Evolutionary conservation across 1,140 invertebrate species (phyloP).

Genomic region (Microplitis demolitor): DNA sequence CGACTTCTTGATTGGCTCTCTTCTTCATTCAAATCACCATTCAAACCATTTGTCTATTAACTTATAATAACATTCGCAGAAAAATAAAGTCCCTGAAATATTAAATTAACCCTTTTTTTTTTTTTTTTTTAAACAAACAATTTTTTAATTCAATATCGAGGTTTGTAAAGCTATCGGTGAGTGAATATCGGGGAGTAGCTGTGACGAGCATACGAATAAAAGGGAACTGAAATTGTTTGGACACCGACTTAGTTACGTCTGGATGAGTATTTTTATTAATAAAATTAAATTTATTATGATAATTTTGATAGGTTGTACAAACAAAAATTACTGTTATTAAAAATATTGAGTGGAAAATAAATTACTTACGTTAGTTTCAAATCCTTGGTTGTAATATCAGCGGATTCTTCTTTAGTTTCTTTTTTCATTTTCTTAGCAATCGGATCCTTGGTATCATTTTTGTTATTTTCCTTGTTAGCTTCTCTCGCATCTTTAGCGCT

Average conservation of each 20-base stretch:
- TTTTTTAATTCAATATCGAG: too few relatives aligned
- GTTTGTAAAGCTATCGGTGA: conserved; percentile 34
- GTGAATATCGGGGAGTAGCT: conserved; percentile 35
- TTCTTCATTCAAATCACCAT: not conserved
- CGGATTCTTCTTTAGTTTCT: conserved; percentile 47
- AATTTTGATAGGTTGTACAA: not conserved
- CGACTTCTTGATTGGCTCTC: conserved; percentile 27
- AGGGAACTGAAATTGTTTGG: conserved; percentile 46
- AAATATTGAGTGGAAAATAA: not conserved
- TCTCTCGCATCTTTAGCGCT: conserved; percentile 53
- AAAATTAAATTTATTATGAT: conserved; percentile 6
- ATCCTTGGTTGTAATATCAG: conserved; percentile 44
- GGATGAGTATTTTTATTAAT: conserved; percentile 40
- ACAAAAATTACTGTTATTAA: conserved; percentile 5
- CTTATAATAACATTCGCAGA: too few relatives aligned
- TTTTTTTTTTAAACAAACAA: not conserved
- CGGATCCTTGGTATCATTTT: conserved; percentile 46
- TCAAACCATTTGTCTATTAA: conserved; percentile 5
- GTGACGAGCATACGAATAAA: conserved; percentile 26
- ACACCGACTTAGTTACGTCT: conserved; percentile 49
- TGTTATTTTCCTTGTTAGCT: conserved; percentile 50
- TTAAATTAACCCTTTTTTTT: not conserved
- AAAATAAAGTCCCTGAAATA: too few relatives aligned
- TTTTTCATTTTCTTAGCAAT: conserved; percentile 36
- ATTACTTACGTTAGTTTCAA: conserved; percentile 44